phyloP scores from a whole-genome alignment of 2,113 vertebrate species.

The Takifugu bimaculatus region DNA sequence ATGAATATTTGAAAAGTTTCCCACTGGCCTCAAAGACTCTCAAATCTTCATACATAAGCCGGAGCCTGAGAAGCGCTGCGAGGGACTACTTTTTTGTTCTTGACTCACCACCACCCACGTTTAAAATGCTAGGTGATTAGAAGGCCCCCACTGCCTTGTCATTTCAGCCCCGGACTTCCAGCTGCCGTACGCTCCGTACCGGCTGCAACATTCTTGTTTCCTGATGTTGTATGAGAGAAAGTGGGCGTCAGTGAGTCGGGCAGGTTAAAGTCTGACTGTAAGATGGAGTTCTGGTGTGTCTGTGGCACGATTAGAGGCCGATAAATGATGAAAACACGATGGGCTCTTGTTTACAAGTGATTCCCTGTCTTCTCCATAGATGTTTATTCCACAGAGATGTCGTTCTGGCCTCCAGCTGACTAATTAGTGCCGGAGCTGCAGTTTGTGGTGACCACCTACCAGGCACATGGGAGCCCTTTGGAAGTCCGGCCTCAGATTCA shows the following conservation, averaged over 20 bases:
- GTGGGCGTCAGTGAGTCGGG: background rate
- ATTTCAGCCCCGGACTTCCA: slow-evolving; percentile 48
- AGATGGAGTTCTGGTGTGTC: no score
- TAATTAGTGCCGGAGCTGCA: slow-evolving; percentile 37
- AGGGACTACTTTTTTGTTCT: slow-evolving; percentile 32
- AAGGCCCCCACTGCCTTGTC: slow-evolving; percentile 43
- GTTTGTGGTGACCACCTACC: slow-evolving; percentile 15
- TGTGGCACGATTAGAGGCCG: no score
- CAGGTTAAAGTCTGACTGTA: no score
- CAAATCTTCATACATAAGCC: slow-evolving; percentile 7
- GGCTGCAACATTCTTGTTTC: slow-evolving; percentile 7
- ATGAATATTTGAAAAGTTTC: slow-evolving; percentile 27
- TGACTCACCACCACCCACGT: slow-evolving; percentile 25
- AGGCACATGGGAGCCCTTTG: slow-evolving; percentile 2
- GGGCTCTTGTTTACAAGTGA: slow-evolving; percentile 1
- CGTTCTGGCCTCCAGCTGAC: slow-evolving; percentile 31
- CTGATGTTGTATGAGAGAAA: slow-evolving; percentile 11
- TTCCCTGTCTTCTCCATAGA: slow-evolving; percentile 1
- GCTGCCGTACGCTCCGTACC: slow-evolving; percentile 39
- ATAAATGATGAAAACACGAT: background rate
- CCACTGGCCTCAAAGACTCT: slow-evolving; percentile 13
- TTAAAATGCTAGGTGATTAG: slow-evolving; percentile 59
- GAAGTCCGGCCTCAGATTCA: slow-evolving; percentile 42
- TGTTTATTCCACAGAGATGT: background rate
- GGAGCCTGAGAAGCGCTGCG: slow-evolving; percentile 7